Conservation (phyloP, 2,888 invertebrate species). For the Mimas tiliae region DNA sequence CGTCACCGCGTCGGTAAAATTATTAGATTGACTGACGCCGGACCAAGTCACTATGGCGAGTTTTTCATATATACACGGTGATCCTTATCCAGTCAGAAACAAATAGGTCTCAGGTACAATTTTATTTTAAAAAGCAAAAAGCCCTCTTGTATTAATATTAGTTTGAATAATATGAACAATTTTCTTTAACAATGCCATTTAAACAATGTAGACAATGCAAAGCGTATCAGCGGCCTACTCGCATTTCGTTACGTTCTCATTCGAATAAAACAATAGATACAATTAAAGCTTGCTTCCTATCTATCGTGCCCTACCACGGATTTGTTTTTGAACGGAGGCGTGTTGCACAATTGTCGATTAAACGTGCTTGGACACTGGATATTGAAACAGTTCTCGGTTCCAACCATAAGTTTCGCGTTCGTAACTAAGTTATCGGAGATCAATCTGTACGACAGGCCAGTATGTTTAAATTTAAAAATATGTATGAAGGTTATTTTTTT, state of each 20-base stretch:
- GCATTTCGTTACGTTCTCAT: slow-evolving; percentile 24
- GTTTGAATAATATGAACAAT: neutral
- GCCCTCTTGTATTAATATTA: neutral
- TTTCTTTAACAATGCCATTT: slow-evolving; percentile 20
- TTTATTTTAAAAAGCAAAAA: too few species aligned
- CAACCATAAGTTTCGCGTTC: slow-evolving; percentile 22
- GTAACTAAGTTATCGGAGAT: slow-evolving; percentile 24
- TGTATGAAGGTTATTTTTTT: neutral
- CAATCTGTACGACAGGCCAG: slow-evolving; percentile 20
- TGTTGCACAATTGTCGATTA: slow-evolving; percentile 47
- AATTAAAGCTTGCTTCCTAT: slow-evolving; percentile 36
- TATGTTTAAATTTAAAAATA: neutral
- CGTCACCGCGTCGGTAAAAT: too few species aligned
- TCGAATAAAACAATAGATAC: slow-evolving; percentile 35
- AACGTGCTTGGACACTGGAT: slow-evolving; percentile 45
- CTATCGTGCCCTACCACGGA: slow-evolving; percentile 42
- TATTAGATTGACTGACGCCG: too few species aligned
- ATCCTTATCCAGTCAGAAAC: too few species aligned
- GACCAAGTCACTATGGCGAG: too few species aligned
- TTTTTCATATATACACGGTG: too few species aligned
- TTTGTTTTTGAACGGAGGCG: slow-evolving; percentile 33
- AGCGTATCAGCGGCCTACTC: neutral
- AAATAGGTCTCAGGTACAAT: too few species aligned
- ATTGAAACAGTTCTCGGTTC: slow-evolving; percentile 32
- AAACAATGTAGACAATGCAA: slow-evolving; percentile 16